phyloP scores from a whole-genome alignment of 2,113 vertebrate genomes.

The Myiozetetes cayanensis region DNA sequence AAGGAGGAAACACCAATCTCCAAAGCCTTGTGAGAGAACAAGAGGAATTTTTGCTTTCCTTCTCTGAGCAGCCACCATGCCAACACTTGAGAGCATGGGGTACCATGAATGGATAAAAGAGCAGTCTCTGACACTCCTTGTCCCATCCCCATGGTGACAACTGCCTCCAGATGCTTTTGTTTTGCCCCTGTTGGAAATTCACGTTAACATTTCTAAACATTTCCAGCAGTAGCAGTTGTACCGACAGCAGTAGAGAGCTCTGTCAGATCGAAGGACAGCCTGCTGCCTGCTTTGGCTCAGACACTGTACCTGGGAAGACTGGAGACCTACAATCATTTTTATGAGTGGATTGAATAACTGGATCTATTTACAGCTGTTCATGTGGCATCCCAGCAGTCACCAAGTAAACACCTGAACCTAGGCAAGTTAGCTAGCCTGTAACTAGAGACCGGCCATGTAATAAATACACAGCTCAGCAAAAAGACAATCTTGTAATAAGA shows the following conservation, averaged over 20 bases:
- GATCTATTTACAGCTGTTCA: slow-evolving; percentile 45
- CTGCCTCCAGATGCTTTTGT: not conserved
- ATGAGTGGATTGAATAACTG: slow-evolving; percentile 25
- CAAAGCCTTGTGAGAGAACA: not conserved
- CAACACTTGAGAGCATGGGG: not conserved
- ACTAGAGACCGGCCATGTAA: slow-evolving; percentile 22
- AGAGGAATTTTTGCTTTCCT: not conserved
- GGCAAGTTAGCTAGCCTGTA: slow-evolving; percentile 31
- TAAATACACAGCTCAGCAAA: slow-evolving; percentile 27
- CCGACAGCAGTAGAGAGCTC: slow-evolving; percentile 4
- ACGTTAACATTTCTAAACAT: slow-evolving; percentile 22
- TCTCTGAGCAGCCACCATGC: not conserved
- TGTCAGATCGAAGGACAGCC: not conserved
- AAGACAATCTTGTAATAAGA: slow-evolving; percentile 37
- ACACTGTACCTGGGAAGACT: not conserved
- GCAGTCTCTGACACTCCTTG: not conserved
- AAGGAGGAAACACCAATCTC: not conserved
- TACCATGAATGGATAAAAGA: not conserved
- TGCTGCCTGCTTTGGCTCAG: not conserved
- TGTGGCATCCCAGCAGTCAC: slow-evolving; percentile 12
- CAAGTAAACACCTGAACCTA: slow-evolving; percentile 46
- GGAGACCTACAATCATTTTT: not conserved
- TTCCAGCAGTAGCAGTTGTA: slow-evolving; percentile 10
- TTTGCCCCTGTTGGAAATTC: not conserved
- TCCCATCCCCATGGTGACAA: not conserved